These are phyloP conservation scores for Bilobella aurantiaca DNA, from an alignment of 1,140 invertebrate species.

Conservation along the genomic window DNA sequence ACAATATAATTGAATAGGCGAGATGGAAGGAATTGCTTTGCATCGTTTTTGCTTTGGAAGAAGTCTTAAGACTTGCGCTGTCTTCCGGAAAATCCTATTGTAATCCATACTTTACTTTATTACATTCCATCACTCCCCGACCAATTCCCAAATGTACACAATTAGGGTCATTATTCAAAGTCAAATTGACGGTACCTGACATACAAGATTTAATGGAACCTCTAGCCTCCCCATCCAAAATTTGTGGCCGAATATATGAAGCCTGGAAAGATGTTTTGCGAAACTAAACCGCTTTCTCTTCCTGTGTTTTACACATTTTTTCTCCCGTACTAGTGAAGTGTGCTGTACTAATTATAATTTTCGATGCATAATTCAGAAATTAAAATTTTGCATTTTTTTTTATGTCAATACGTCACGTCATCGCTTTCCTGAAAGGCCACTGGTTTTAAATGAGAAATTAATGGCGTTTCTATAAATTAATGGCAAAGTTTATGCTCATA, in stretches of 20 bases:
- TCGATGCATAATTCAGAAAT: too few species aligned
- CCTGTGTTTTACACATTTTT: not conserved
- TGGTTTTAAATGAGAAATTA: too few species aligned
- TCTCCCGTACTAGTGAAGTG: too few species aligned
- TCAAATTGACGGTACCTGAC: not conserved
- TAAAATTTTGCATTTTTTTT: too few species aligned
- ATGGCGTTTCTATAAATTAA: too few species aligned
- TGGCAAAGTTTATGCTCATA: too few species aligned
- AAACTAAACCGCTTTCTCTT: not conserved
- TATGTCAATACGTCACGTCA: too few species aligned
- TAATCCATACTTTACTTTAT: slow-evolving; percentile 9
- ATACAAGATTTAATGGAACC: not conserved
- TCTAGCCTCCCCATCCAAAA: not conserved
- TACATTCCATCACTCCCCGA: not conserved
- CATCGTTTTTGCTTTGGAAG: too few species aligned
- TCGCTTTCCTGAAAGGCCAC: too few species aligned
- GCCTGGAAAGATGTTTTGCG: not conserved
- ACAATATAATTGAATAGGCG: slow-evolving; percentile 3
- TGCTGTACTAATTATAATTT: too few species aligned
- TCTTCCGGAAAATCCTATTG: slow-evolving; percentile 3
- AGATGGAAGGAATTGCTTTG: too few species aligned
- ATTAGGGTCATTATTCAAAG: slow-evolving; percentile 6
- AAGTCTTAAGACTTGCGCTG: too few species aligned
- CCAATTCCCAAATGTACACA: not conserved
- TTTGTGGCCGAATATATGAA: not conserved